Base-by-base conservation (phyloP, 2,888 invertebrate genomes). In the Platycnemis pennipes region DNA sequence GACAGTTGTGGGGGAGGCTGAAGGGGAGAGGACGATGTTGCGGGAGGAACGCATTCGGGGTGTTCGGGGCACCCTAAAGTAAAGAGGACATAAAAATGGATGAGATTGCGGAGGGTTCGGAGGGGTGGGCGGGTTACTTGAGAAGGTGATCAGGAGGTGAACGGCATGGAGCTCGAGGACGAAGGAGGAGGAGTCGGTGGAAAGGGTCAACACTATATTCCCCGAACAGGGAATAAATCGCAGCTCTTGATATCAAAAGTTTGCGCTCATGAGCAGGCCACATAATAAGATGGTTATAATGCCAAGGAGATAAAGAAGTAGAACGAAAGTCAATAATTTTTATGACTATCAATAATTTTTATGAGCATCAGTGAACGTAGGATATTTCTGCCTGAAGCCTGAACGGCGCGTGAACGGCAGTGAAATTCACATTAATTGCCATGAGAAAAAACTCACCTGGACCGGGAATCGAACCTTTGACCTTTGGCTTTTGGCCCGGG, bases 41-140 rank as follows among this genome's bases (percentile, higher is more conserved):
- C 22, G 87, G 87, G 37, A 3, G 87, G 37, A n/a, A 87, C 7
- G 26, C 26, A 45, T 44, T 45, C 26, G 87, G 37, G 45, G 87
- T 44, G 87, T 37, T 37, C 19, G 87, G 87, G 45, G 45, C 45
- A n/a, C 22, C 19, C 45, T 45, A 45, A 45, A 45, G 44, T 44
- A 87, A 45, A 87, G 87, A 86, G 87, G 45, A 87, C 44, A 45
- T 44, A 87, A 87, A 45, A 87, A 45, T 45, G 87, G 87, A 45
- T 87, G 87, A 45, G 87, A 45, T 87, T 19, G 26, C n/a, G 87
- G 87, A 87, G 44, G 44, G 44, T 45, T 42, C 31, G 77, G 31
- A 31, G 77, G 77, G 26, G 77, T n/a, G n/a, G n/a, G 31, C n/a
- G 44, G 87, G 87, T 44, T 44, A 11, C 44, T 16, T 31, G 7